Base-by-base conservation (phyloP, 2,797 vertebrate genomes). In the Coluber constrictor region DNA sequence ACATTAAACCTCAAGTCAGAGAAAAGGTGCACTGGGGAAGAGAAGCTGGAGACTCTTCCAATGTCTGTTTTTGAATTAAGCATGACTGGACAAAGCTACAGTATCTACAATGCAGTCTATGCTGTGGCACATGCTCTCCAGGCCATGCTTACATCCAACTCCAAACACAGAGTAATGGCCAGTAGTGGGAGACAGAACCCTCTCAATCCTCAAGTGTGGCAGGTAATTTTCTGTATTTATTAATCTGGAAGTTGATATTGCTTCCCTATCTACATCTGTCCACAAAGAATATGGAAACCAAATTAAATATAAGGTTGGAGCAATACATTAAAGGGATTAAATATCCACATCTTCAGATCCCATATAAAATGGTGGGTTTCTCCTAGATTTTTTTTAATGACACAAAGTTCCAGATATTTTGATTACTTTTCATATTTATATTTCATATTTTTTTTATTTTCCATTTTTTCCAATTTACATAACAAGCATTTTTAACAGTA, bases 71-170 rank as follows among this genome's bases (percentile, higher is more conserved):
- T 89, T 61, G 57, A 89, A 47, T 1, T 89, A 37, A 89, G 13
- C 15, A 29, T 63, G 25, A 61, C 88, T 63, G 43, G 59, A 2
- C 88, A 89, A 27, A 54, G 37, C 43, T 89, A 89, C 43, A 51
- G 88, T 63, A 43, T 63, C 60, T 89, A 63, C n/a, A 89, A 89
- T 89, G 60, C 88, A 16, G 88, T 89, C 60, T 63, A 89, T 89
- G 88, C 59, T 11, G 27, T 63, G 13, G 88, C 59, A 12, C 60
- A 66, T 55, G 47, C 89, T 66, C 51, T 90, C 43, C 89, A 90
- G 20, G 27, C 60, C 7, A n/a, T 90, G 61, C 60, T 54, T 66
- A 54, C 60, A 70, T 90, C 47, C 47, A 51, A 32, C 5, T 11
- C 15, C 16, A 55, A 66, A 55, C 61, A 23, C 43, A 54, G 7